Evolutionary conservation across 2,797 vertebrate genomes (phyloP).

Genomic region (Lemur catta): DNA sequence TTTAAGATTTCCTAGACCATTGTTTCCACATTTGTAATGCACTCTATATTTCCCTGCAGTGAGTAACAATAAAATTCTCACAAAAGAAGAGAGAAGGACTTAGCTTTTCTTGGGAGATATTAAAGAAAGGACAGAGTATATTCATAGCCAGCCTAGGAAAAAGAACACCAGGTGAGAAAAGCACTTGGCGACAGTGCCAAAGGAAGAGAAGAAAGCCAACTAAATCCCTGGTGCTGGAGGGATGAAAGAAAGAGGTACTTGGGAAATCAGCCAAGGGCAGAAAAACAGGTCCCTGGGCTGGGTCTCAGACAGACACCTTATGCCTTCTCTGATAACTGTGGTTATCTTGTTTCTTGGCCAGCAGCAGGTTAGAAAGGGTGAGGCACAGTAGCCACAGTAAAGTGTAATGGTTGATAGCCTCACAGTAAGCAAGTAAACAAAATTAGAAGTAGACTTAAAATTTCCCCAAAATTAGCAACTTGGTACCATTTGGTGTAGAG

Average conservation of each 20-base stretch:
- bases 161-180: conserved; percentile 19
- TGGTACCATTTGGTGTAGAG: not conserved
- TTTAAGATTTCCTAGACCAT: not conserved
- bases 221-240: not conserved
- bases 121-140: conserved; percentile 28
- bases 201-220: not conserved
- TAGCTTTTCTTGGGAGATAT: not conserved
- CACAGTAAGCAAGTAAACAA: not conserved
- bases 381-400: not conserved
- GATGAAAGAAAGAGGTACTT: conserved; percentile 5
- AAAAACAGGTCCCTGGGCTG: conserved; percentile 18
- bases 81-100: not conserved
- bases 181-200: not conserved
- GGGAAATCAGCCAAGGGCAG: not conserved
- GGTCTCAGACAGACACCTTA: not conserved
- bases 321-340: conserved; percentile 58
- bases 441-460: conserved; percentile 25
- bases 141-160: not conserved
- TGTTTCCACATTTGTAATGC: not conserved
- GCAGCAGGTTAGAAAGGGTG: conserved; percentile 21
- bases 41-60: not conserved
- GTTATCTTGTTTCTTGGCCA: conserved; percentile 62
- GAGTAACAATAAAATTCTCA: conserved; percentile 6
- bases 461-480: not conserved
- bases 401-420: conserved; percentile 22